Percentiles rank a stretch among this genome's conserved stretches.
Conservation (phyloP, 1,140 invertebrate genomes). For the Druon quercuslanigerum region DNA sequence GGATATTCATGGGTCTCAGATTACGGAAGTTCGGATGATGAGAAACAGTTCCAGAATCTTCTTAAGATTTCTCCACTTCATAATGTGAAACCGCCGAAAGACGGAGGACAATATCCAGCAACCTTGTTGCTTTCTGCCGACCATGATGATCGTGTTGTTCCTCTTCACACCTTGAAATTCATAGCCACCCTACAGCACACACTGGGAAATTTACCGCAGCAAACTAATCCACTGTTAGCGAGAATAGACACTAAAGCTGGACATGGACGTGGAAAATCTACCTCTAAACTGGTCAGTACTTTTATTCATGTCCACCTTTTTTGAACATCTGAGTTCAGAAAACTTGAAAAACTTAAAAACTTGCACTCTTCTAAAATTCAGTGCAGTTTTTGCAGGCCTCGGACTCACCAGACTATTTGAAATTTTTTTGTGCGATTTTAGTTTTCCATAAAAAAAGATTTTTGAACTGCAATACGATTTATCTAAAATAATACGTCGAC, state of each 20-base stretch:
- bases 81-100: slow-evolving; percentile 86
- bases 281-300: slow-evolving; percentile 87
- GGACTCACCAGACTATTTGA: not conserved
- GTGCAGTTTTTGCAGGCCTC: no score
- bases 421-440: no score
- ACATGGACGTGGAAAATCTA: slow-evolving; percentile 97
- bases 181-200: slow-evolving; percentile 92
- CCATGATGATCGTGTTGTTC: slow-evolving; percentile 98
- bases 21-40: slow-evolving; percentile 93
- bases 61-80: slow-evolving; percentile 97
- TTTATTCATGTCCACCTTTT: slow-evolving; percentile 25
- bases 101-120: slow-evolving; percentile 88
- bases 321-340: not conserved
- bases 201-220: slow-evolving; percentile 78
- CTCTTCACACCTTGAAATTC: slow-evolving; percentile 96
- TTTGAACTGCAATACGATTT: no score
- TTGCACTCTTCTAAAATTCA: no score
- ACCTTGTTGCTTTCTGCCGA: slow-evolving; percentile 94
- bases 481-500: no score
- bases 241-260: slow-evolving; percentile 96
- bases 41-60: slow-evolving; percentile 91
- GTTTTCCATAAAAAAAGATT: no score
- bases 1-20: slow-evolving; percentile 98
- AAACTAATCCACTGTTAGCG: slow-evolving; percentile 93
- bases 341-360: no score